Evolutionary conservation across 2,888 invertebrate species (phyloP), one percentile per base, ranked within the genome.

Genomic region (Ferdinandea cuprea): DNA sequence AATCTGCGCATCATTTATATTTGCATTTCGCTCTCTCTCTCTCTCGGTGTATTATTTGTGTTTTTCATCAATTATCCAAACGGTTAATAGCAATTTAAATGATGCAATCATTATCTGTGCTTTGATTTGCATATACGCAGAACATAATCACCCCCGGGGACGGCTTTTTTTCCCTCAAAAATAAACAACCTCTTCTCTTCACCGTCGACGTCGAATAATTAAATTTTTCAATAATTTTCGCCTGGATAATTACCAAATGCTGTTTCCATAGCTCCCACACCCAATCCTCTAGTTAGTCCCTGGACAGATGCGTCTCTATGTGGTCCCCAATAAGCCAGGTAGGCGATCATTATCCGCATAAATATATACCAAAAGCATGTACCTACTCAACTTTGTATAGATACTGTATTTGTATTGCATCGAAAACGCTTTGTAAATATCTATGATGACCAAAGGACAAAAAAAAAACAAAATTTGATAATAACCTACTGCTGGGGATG

Each of bases 171-270:
- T 17, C 9, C 2, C 65, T 13, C 32, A 35, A 25, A 37, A 37
- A 40, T 17, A 50, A 25, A 25, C 25, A 25, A 25, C 2, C 25
- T 3, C n/a, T n/a, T n/a, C n/a, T n/a, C n/a, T n/a, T n/a, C 8
- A 32, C 1, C 42, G 4, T 42, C 32, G 44, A 19, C 46, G 52
- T 52, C 35, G 59, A 61, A 65, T 81, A 71, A 66, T 81, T 81
- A 77, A 81, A 66, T 46, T 77, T 65, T 76, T 63, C 65, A 81
- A 81, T 81, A 77, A 77, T 77, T 77, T 81, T 71, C 81, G 54
- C 65, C 19, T 32, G 71, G 71, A 71, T 77, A 72, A 77, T 81
- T 71, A 81, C 81, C 37, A 81, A 81, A 81, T 58, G 46, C 54
- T 54, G 46, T 59, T 66, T 68, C 65, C 13, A 59, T 42, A 19